Base-by-base conservation (phyloP, 2,113 vertebrate genomes). In the Lepus europaeus region DNA sequence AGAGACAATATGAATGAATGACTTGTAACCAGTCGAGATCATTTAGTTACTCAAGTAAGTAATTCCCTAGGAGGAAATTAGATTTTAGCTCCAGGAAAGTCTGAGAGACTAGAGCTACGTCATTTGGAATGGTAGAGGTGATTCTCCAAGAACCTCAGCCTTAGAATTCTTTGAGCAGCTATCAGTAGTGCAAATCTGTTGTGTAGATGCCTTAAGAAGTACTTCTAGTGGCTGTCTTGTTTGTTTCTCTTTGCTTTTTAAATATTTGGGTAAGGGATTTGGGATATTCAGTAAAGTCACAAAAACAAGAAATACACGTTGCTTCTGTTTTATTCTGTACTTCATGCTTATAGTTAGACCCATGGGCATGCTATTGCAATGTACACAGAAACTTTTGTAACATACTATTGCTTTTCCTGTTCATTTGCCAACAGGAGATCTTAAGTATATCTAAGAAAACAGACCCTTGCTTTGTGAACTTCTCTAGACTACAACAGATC, bases 401-500 rank as follows among this genome's bases (percentile, higher is more conserved):
- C 68, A 31, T 68, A 53, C 3, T 91, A 1, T 33, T 89, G 0
- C 51, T 93, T 93, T 85, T 79, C 83, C 19, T 87, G 14, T 95
- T 97, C 64, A 33, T 39, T 92, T 90, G 59, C 81, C 63, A 63
- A 59, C 92, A 99, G 99, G 98, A 98, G 81, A 97, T 96, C 9
- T 86, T 99, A 88, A 98, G 99, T 94, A 97, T 97, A 51, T 93
- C 95, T 94, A 73, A 96, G 96, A 96, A 98, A 69, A 45, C 94
- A 74, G 5, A 51, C 51, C 76, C 95, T 0, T 98, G 95, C 97
- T 98, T 99, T 98, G 95, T 97, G 97, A 98, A 96, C 45, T 98
- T 99, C 89, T 97, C 97, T 3, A 98, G 98, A 86, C 88, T 96
- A 86, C 99, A 99, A 72, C 97, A 98, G 93, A 98, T 97, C 63